Conservation (phyloP, 2,888 invertebrate genomes). For the Malthinus flaveolus region DNA sequence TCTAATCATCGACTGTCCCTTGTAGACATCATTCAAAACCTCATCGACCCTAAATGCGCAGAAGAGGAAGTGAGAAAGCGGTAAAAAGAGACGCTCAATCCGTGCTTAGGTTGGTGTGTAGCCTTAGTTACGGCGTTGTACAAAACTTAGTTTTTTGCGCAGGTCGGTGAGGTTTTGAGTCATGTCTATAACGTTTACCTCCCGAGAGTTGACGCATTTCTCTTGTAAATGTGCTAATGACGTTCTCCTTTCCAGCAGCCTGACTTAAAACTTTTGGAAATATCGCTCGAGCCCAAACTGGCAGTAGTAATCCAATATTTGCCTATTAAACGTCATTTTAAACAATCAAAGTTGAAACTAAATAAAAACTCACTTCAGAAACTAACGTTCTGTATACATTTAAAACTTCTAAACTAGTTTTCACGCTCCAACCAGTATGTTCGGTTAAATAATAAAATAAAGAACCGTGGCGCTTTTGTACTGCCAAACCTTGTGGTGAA, state of each 20-base stretch:
- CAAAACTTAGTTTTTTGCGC: too few relatives aligned
- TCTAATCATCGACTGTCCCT: too few relatives aligned
- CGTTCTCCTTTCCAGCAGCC: constrained; percentile 47
- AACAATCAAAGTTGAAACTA: background rate
- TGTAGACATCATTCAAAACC: too few relatives aligned
- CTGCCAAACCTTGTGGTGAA: background rate
- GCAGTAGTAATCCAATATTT: constrained; percentile 48
- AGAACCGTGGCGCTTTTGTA: background rate
- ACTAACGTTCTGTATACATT: background rate
- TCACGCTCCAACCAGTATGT: background rate
- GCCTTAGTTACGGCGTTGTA: too few relatives aligned
- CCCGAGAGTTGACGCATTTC: constrained; percentile 43
- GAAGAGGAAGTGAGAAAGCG: too few relatives aligned
- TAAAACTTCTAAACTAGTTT: background rate
- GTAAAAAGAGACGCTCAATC: too few relatives aligned
- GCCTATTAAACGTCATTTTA: constrained; percentile 32
- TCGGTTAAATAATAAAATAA: constrained; percentile 5
- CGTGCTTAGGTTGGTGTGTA: too few relatives aligned
- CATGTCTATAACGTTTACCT: too few relatives aligned
- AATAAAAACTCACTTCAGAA: constrained; percentile 1
- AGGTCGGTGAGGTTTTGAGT: too few relatives aligned
- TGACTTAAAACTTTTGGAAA: constrained; percentile 46
- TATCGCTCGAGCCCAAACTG: constrained; percentile 51
- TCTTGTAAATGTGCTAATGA: constrained; percentile 44
- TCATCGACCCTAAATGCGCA: too few relatives aligned